phyloP scores from a whole-genome alignment of 2,113 vertebrate genomes.

The Microcebus murinus region DNA sequence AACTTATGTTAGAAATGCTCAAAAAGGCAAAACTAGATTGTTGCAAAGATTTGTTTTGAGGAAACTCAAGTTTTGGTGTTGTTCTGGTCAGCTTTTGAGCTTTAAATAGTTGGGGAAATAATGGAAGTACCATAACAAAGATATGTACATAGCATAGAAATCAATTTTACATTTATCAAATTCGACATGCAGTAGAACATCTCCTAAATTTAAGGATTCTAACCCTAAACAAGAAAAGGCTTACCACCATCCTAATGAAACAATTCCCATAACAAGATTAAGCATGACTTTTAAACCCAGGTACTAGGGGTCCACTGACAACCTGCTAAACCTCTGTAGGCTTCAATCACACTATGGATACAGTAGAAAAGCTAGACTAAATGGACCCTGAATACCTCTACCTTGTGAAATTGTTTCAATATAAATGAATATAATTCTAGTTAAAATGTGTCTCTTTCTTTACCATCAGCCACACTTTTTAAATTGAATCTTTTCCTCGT shows the following conservation, averaged over 20 bases:
- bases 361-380: neutral
- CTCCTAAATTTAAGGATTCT: neutral
- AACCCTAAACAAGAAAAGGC: neutral
- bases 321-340: neutral
- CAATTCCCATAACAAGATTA: neutral
- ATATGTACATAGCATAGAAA: neutral
- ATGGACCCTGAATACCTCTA: neutral
- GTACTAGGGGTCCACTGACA: neutral
- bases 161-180: neutral
- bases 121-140: neutral
- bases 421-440: neutral
- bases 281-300: neutral
- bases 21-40: neutral
- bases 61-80: neutral
- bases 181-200: neutral
- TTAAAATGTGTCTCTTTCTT: conserved; percentile 21
- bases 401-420: neutral
- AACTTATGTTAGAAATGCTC: conserved; percentile 21
- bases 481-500: neutral
- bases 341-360: neutral
- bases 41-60: neutral
- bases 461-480: neutral
- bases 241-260: neutral
- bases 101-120: conserved; percentile 23
- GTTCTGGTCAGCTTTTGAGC: neutral